Base-by-base conservation (phyloP, 2,888 invertebrate species). In the Aspidiotus rigidus region DNA sequence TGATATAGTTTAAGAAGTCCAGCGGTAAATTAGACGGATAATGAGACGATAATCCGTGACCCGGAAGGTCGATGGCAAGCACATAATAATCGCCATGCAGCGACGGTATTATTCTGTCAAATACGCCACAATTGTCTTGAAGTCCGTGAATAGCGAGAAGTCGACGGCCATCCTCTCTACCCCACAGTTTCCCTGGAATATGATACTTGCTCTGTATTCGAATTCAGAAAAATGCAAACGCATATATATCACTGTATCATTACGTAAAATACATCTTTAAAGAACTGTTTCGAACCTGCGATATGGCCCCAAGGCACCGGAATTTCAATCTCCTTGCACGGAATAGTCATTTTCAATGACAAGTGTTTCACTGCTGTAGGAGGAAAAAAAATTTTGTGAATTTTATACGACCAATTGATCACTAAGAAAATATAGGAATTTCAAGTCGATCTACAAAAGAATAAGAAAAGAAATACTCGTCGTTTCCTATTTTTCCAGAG, bases 1-100 rank as follows among this genome's bases (percentile, higher is more conserved):
- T 63, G 0, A 76, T 72, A 61, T 75, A 76, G 64, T 76, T 75
- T 62, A 76, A 71, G 63, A 77, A 73, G 56, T 78, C 74, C 59
- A 78, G 75, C n/a, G 76, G 75, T 55, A 76, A 69, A 8, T 80
- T 80, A 10, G 73, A 16, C 1, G 77, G 77, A 56, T 76, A 76
- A 71, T 78, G 79, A 3, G 78, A 77, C n/a, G 79, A 79, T 10
- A 74, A 72, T 9, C 80, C 80, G 74, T 80, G 79, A 8, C 80
- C 80, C 6, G 80, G 79, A 10, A 78, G 73, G 71, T 80, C 80
- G 16, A 80, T 74, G 5, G 77, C 77, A 0, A 80, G 76, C 66
- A 77, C 75, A 71, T 77, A 77, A 59, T 77, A 75, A 15, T 75
- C 72, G n/a, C 73, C 72, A 8, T 77, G 75, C 3, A 80, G 73